Conservation (phyloP, 2,113 vertebrate species). For the Cavia porcellus region DNA sequence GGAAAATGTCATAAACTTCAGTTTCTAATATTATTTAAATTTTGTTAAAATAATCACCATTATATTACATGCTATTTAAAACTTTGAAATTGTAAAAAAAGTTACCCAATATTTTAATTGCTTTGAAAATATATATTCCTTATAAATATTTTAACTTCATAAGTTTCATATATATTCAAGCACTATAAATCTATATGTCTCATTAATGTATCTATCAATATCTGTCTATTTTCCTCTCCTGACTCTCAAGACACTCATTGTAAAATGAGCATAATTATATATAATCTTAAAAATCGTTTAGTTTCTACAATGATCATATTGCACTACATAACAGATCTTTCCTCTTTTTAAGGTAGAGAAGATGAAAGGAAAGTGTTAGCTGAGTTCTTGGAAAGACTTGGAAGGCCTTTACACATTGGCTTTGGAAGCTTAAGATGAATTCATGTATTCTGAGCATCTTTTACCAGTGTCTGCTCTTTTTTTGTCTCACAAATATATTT, state of each 20-base stretch:
- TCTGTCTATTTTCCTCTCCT: not conserved
- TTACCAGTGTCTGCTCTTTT: constrained; percentile 2
- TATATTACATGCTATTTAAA: not conserved
- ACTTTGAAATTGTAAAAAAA: not conserved
- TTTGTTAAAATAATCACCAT: not conserved
- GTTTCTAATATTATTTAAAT: not conserved
- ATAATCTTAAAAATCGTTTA: not conserved
- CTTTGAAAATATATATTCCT: not conserved
- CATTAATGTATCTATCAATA: not conserved
- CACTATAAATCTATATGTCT: not conserved
- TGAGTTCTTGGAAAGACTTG: not conserved
- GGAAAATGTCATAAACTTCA: not conserved
- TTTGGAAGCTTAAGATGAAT: not conserved
- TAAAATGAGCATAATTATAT: not conserved
- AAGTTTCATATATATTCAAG: not conserved
- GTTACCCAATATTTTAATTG: not conserved
- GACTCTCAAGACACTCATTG: not conserved
- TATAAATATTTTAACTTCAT: not conserved
- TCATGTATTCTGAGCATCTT: not conserved
- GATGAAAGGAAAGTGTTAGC: not conserved
- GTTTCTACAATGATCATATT: constrained; percentile 21
- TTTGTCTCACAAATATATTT: constrained; percentile 47
- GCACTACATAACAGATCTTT: not conserved
- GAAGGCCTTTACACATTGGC: not conserved
- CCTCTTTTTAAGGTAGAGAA: constrained; percentile 18